Base-by-base conservation (phyloP, 1,140 invertebrate species). In the Lepidotrigona ventralis region DNA sequence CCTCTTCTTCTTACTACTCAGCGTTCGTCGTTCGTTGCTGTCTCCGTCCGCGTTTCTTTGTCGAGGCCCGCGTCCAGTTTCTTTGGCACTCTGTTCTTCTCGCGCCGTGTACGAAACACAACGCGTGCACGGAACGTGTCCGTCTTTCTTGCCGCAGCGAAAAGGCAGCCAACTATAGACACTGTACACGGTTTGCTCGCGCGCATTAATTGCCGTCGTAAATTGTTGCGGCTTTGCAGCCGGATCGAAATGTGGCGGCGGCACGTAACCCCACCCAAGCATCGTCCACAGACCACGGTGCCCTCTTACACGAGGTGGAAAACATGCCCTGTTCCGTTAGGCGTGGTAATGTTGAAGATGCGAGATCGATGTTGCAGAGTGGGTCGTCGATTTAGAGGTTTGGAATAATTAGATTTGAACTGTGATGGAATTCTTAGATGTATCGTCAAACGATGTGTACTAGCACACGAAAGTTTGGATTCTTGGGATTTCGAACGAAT, bases 191-290 rank as follows among this genome's bases (percentile, higher is more conserved):
- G 92, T 92, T 93, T 92, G 92, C 93, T 93, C 93, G 92, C 90
- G 92, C 90, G 92, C 93, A 92, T 94, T 94, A 94, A 94, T 94
- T 94, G 93, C 93, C 92, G 92, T 94, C 93, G 93, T 94, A 94
- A 94, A 94, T 94, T 93, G 91, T 93, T 93, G 93, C 91, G 92
- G 91, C 91, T 93, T 93, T 93, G 87, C 92, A 89, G 84, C 87
- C 87, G 85, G 88, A 85, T 88, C 86, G 88, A 89, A 90, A 90
- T 88, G 33, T 60, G 58, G 81, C 60, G 58, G 81, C 77, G 78
- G 84, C 73, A 80, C 68, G 64, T 78, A 83, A 51, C 73, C 39
- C 5, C 23, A 51, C 78, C 46, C 74, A 81, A 21, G 66, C 64
- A 19, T 54, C 58, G n/a, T n/a, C 53, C 21, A 21, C 33, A 53